phyloP scores from a whole-genome alignment of 2,888 invertebrate species.

The Eupithecia subumbrata region DNA sequence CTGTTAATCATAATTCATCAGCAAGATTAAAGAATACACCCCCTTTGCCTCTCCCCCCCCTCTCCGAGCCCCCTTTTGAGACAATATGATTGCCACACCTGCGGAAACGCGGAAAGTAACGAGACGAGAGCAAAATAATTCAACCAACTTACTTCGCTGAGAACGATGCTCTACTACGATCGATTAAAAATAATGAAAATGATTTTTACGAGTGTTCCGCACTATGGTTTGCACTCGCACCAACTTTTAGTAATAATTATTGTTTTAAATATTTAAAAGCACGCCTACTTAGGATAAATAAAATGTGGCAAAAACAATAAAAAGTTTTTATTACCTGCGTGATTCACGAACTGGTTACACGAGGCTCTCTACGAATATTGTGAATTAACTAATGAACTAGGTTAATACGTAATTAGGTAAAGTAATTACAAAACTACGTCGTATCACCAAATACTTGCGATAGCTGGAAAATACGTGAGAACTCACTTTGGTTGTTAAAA shows the following conservation, averaged over 20 bases:
- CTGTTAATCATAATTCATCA: conserved; percentile 84
- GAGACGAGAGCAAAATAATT: conserved; percentile 83
- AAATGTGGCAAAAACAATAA: conserved; percentile 18
- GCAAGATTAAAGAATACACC: conserved; percentile 78
- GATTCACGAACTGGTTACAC: conserved; percentile 27
- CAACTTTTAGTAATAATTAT: not conserved
- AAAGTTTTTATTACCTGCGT: conserved; percentile 35
- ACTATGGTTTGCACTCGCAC: not conserved
- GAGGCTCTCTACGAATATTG: conserved; percentile 8
- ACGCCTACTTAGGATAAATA: conserved; percentile 7
- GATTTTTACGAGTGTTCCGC: not conserved
- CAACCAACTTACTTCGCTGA: conserved; percentile 53
- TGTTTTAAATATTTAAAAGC: conserved; percentile 11
- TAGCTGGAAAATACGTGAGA: conserved; percentile 4
- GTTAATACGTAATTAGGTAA: conserved; percentile 23
- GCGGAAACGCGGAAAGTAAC: conserved; percentile 81
- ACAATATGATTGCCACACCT: conserved; percentile 83
- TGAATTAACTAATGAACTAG: conserved; percentile 24
- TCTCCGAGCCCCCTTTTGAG: conserved; percentile 9
- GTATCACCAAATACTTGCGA: conserved; percentile 9
- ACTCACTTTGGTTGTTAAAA: not conserved
- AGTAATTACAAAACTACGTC: conserved; percentile 13
- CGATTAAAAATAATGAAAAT: not conserved
- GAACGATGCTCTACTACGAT: conserved; percentile 62
- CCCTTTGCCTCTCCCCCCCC: not conserved